Percentiles rank a stretch among this genome's conserved stretches.
Evolutionary conservation across 2,797 vertebrate genomes (phyloP).

Genomic region (Picus viridis): DNA sequence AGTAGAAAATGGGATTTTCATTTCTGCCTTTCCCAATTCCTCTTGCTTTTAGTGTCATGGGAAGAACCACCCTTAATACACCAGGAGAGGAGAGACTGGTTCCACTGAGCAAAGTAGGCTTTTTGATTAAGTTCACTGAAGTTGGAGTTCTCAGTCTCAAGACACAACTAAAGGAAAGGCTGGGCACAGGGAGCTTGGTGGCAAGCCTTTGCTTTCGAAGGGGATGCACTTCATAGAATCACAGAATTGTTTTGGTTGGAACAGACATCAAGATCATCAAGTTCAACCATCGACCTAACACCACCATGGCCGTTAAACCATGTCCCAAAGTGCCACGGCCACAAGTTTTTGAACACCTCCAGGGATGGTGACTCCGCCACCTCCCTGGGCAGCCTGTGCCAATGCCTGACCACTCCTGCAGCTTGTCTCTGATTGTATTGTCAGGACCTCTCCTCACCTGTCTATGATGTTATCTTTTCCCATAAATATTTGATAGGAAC

Average conservation of each 20-base stretch:
- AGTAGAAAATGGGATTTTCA: not conserved
- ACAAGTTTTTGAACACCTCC: too few species aligned
- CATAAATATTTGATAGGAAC: not conserved
- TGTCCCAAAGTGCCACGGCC: too few species aligned
- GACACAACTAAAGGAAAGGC: not conserved
- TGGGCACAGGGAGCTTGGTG: not conserved
- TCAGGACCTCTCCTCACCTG: not conserved
- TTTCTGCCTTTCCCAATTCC: not conserved
- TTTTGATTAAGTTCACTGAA: not conserved
- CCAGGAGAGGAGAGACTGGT: not conserved
- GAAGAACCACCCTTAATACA: not conserved
- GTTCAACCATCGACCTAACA: too few species aligned
- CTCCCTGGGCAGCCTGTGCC: too few species aligned
- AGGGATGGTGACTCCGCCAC: too few species aligned
- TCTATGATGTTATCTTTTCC: not conserved
- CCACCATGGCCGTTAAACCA: too few species aligned
- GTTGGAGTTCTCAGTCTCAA: not conserved
- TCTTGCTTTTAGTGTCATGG: not conserved
- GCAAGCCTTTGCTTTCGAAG: not conserved
- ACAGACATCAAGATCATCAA: too few species aligned
- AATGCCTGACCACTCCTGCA: too few species aligned
- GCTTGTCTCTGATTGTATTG: not conserved
- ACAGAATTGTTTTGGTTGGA: too few species aligned
- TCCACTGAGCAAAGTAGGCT: not conserved
- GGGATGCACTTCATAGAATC: not conserved